A percentile compares a stretch with the other conserved stretches of the same genome.
phyloP scores from a whole-genome alignment of 2,888 invertebrate species.

The Myopa testacea region DNA sequence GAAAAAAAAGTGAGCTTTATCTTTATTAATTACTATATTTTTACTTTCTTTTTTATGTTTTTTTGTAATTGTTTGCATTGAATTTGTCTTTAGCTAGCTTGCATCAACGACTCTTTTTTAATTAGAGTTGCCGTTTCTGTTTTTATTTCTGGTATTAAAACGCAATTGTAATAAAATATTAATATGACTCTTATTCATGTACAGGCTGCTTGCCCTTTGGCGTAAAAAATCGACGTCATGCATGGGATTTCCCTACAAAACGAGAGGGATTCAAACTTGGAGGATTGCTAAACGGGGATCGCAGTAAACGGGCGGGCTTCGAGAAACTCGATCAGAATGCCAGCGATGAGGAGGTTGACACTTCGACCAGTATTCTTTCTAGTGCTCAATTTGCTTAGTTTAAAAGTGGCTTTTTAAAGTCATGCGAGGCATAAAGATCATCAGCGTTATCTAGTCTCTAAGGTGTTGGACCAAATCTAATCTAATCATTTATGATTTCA shows the following conservation, averaged over 20 bases:
- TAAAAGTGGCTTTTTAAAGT: constrained; percentile 22
- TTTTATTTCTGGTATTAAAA: neutral
- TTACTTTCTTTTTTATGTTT: neutral
- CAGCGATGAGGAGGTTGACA: constrained; percentile 75
- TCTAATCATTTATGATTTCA: neutral
- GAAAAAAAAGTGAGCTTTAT: constrained; percentile 26
- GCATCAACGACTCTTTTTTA: too few relatives aligned
- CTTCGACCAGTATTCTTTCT: constrained; percentile 68
- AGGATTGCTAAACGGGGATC: constrained; percentile 70
- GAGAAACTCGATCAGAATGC: constrained; percentile 76
- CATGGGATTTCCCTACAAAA: constrained; percentile 70
- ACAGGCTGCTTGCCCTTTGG: constrained; percentile 66
- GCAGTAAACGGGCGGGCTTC: constrained; percentile 71
- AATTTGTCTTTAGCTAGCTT: too few relatives aligned
- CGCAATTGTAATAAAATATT: neutral
- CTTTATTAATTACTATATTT: neutral
- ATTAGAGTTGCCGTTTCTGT: too few relatives aligned
- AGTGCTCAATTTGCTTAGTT: constrained; percentile 60
- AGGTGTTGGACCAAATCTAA: constrained; percentile 14
- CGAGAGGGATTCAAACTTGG: constrained; percentile 75
- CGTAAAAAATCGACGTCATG: constrained; percentile 67
- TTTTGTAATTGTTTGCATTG: neutral
- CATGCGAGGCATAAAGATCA: neutral
- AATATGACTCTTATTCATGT: constrained; percentile 33
- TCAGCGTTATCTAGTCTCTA: neutral